Evolutionary conservation across 2,797 vertebrate species (phyloP).

Genomic region (Macroramphosus scolopax): DNA sequence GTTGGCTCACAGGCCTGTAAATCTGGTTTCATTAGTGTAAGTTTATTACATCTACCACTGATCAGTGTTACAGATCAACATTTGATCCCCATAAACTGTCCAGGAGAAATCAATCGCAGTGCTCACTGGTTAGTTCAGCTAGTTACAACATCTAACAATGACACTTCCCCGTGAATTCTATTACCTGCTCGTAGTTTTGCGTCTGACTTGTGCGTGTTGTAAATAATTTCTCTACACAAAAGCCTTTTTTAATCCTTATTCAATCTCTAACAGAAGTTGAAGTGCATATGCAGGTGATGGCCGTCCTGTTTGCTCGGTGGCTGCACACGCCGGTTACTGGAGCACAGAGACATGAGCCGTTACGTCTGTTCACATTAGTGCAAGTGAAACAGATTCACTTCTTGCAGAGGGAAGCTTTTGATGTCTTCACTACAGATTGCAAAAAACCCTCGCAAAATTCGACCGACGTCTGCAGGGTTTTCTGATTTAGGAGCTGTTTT

Average conservation of each 20-base stretch:
- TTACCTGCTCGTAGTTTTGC: slow-evolving; percentile 9
- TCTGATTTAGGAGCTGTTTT: slow-evolving; percentile 27
- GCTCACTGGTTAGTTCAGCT: slow-evolving; percentile 39
- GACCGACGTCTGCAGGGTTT: slow-evolving; percentile 40
- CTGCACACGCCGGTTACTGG: slow-evolving; percentile 26
- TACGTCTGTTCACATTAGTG: slow-evolving; percentile 56
- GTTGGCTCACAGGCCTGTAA: slow-evolving; percentile 26
- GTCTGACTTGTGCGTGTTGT: slow-evolving; percentile 20
- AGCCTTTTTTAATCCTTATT: slow-evolving; percentile 37
- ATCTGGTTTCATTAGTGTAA: too few species aligned
- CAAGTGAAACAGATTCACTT: slow-evolving; percentile 37
- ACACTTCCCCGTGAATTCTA: slow-evolving; percentile 2
- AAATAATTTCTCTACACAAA: slow-evolving; percentile 20
- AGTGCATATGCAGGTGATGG: slow-evolving; percentile 72
- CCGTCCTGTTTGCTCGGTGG: slow-evolving; percentile 44
- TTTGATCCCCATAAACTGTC: slow-evolving; percentile 23
- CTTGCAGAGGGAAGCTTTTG: slow-evolving; percentile 41
- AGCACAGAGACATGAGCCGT: slow-evolving; percentile 31
- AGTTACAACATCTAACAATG: slow-evolving; percentile 7
- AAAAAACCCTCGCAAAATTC: slow-evolving; percentile 40
- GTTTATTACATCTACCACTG: slow-evolving; percentile 28
- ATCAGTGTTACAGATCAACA: slow-evolving; percentile 31
- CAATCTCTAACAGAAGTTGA: slow-evolving; percentile 51
- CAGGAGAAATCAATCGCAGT: slow-evolving; percentile 36
- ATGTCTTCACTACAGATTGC: slow-evolving; percentile 51